These are phyloP conservation scores for Tonatia bakeri DNA, from an alignment of 2,113 vertebrate genomes.

Conservation along the genomic window DNA sequence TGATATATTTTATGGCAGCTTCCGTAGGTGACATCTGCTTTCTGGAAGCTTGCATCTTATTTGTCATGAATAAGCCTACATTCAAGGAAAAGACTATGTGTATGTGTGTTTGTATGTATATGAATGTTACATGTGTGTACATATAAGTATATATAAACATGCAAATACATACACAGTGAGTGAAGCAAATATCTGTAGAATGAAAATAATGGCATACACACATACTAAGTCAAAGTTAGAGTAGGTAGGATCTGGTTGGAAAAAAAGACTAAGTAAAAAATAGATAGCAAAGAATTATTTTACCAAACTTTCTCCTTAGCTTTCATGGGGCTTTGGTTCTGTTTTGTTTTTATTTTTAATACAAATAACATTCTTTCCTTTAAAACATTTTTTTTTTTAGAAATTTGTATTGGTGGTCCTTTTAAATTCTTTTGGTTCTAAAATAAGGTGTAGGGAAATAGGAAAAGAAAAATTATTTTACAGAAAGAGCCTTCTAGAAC, in stretches of 20 bases:
- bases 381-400: background rate
- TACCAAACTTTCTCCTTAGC: background rate
- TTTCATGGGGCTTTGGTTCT: background rate
- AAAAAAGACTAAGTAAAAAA: background rate
- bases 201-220: background rate
- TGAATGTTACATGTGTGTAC: background rate
- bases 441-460: background rate
- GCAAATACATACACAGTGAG: background rate
- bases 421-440: background rate
- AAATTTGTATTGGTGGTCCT: background rate
- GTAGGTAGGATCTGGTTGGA: background rate
- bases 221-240: background rate
- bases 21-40: background rate
- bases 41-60: background rate
- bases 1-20: background rate
- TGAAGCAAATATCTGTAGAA: background rate
- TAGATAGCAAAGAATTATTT: background rate
- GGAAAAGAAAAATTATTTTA: background rate
- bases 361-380: background rate
- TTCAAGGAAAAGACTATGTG: background rate
- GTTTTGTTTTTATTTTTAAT: constrained; percentile 25
- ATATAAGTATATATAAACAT: background rate
- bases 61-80: background rate
- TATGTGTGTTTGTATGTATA: background rate
- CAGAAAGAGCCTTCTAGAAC: background rate